These are phyloP conservation scores for Andrena hattorfiana DNA, from an alignment of 2,888 invertebrate species.

Conservation along the genomic window DNA sequence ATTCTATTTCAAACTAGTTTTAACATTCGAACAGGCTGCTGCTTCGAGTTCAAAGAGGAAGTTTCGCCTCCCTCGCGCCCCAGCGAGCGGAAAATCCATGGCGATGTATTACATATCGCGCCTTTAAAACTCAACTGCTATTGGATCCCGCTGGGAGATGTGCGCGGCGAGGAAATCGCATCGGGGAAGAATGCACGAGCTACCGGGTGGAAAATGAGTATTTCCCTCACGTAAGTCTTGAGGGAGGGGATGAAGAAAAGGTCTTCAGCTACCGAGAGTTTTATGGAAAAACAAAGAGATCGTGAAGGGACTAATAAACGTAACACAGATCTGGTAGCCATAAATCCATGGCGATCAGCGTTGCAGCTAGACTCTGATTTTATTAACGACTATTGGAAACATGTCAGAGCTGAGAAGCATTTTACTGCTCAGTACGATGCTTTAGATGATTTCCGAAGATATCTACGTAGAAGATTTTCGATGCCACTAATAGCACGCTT, in stretches of 20 bases:
- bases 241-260: background rate
- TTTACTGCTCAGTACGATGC: too few species aligned
- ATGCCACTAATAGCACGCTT: too few species aligned
- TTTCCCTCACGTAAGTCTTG: background rate
- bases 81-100: slow-evolving; percentile 26
- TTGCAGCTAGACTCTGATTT: too few species aligned
- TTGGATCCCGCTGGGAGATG: slow-evolving; percentile 2
- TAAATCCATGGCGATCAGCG: too few species aligned
- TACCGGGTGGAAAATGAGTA: slow-evolving; percentile 1
- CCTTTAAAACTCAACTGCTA: slow-evolving; percentile 19
- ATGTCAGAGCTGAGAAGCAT: too few species aligned
- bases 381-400: too few species aligned
- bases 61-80: slow-evolving; percentile 24
- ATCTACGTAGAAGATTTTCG: too few species aligned
- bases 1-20: slow-evolving; percentile 43
- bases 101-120: slow-evolving; percentile 25
- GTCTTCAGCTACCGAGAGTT: background rate
- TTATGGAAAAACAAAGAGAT: slow-evolving; percentile 1
- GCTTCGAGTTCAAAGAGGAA: slow-evolving; percentile 22
- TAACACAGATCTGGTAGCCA: too few species aligned
- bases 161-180: slow-evolving; percentile 8
- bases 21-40: slow-evolving; percentile 10
- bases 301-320: background rate
- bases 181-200: slow-evolving; percentile 3
- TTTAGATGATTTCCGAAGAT: too few species aligned